Evolutionary conservation across 2,888 invertebrate species (phyloP).

Genomic region (Leptinotarsa haldemani): DNA sequence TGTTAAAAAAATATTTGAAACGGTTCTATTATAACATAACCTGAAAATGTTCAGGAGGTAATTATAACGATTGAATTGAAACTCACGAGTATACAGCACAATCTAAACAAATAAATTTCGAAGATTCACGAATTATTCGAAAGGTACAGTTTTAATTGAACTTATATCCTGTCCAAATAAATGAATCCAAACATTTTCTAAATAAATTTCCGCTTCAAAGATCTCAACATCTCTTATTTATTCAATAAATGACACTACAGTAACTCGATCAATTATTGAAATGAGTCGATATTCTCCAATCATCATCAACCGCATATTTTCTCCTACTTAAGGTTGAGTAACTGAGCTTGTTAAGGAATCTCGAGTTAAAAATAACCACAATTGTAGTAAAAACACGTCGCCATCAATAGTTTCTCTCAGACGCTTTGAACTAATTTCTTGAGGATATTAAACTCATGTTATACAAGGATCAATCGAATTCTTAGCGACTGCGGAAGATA

Average conservation of each 20-base stretch:
- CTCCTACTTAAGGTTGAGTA: conserved; percentile 23
- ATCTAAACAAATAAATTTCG: too few relatives aligned
- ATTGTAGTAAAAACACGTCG: conserved; percentile 45
- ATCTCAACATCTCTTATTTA: not conserved
- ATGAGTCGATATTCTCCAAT: conserved; percentile 10
- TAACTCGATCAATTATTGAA: not conserved
- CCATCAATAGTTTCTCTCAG: conserved; percentile 51
- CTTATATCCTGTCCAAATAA: too few relatives aligned
- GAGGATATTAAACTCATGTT: conserved; percentile 33
- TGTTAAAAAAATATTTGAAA: too few relatives aligned
- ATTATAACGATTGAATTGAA: too few relatives aligned
- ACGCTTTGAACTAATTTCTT: conserved; percentile 51
- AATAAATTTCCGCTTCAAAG: too few relatives aligned
- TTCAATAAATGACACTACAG: not conserved
- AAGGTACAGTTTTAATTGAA: too few relatives aligned
- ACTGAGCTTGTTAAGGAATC: conserved; percentile 28
- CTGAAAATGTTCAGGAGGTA: too few relatives aligned
- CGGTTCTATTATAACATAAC: too few relatives aligned
- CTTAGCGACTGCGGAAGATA: too few relatives aligned
- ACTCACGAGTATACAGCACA: too few relatives aligned
- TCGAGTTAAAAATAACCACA: conserved; percentile 37
- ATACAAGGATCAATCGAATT: conserved; percentile 19
- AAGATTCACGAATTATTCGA: too few relatives aligned
- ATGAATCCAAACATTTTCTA: not conserved
- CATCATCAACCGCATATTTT: conserved; percentile 15